Base-by-base conservation (phyloP, 2,888 invertebrate genomes). In the Alloplasta piceator region DNA sequence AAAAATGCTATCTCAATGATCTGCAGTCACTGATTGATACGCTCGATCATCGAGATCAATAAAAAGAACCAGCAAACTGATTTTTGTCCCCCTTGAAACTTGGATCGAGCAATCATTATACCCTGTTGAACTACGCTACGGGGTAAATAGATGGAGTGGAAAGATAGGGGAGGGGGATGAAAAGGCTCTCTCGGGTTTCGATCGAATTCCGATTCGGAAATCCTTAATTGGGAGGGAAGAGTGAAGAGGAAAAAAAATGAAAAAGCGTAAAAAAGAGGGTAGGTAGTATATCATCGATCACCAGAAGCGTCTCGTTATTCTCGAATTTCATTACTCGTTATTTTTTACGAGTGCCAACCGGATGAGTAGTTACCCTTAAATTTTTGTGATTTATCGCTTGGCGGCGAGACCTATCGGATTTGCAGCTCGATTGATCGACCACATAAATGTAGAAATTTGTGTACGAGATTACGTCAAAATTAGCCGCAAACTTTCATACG, bases 151-250 rank as follows among this genome's bases (percentile, higher is more conserved):
- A 78, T 41, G 58, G 7, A 56, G 26, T 10, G 26, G 14, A 26
- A 56, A 56, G 50, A 52, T 26, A 39, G 41, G 14, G 56, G 58
- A 7, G 12, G 41, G 16, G 41, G 60, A 67, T 16, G 50, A 43
- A 26, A 26, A 16, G 38, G 9, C 16, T 46, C 39, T 76, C 60
- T 67, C 38, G 72, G 9, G 52, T 68, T 72, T 68, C 80, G 72
- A 80, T 80, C 63, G 70, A 80, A 72, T 80, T 68, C 68, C 72
- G 61, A 76, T 76, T 63, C 26, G 16, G 14, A 64, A 38, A 63
- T 76, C 26, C 72, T 72, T 76, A 63, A 80, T 80, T 80, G 80
- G 61, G 67, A 73, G 16, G 43, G 26, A n/a, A 66, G 39, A 55
- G 16, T 46, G n/a, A 43, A 63, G 39, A 72, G 50, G 67, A 73